Evolutionary conservation across 2,113 vertebrate genomes (phyloP).

Genomic region (Odocoileus hemionus): DNA sequence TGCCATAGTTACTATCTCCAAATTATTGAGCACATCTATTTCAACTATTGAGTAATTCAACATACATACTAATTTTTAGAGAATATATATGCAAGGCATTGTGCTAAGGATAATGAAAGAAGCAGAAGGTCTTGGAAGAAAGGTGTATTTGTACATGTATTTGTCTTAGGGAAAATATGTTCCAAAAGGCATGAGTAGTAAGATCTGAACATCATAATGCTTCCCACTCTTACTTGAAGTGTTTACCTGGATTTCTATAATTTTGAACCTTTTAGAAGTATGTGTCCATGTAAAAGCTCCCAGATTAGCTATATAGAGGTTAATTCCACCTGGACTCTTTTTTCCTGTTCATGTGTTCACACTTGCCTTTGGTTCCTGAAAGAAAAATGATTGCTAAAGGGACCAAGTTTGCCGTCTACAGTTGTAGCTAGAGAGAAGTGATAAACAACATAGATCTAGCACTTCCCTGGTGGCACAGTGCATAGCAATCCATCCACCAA

Average conservation of each 20-base stretch:
- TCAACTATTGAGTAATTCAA: neutral
- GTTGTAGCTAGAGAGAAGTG: neutral
- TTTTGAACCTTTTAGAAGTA: neutral
- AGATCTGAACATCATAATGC: neutral
- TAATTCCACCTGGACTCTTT: neutral
- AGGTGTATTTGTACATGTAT: rapidly evolving
- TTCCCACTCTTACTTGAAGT: neutral
- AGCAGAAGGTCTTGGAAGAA: neutral
- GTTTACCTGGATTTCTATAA: neutral
- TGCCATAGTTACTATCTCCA: neutral
- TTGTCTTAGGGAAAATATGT: neutral
- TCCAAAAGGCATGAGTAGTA: neutral
- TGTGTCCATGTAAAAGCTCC: neutral
- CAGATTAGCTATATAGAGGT: neutral
- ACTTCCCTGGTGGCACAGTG: neutral
- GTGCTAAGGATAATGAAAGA: neutral
- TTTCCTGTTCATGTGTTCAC: neutral
- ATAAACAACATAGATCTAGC: neutral
- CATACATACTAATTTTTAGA: neutral
- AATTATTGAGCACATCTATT: neutral
- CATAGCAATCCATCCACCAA: neutral
- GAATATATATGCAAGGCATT: neutral
- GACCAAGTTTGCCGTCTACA: neutral
- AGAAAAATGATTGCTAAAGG: neutral
- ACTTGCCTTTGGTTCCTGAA: neutral